These are phyloP conservation scores for Sarcophaga subvicina DNA, from an alignment of 2,888 invertebrate species.

Conservation along the genomic window DNA sequence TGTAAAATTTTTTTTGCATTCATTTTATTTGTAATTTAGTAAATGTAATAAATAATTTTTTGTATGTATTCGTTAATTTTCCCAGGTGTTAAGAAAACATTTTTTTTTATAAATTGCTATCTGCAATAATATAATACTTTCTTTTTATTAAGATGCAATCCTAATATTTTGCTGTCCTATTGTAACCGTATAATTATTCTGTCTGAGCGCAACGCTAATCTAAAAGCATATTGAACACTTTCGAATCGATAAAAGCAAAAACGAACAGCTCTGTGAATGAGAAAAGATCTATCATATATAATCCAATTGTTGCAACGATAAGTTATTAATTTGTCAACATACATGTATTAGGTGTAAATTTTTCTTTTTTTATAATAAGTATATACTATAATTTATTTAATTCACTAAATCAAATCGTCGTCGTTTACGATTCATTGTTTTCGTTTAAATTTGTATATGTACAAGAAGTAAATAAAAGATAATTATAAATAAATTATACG, in stretches of 20 bases:
- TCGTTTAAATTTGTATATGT: constrained; percentile 57
- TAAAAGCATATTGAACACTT: no score
- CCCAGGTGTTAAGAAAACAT: no score
- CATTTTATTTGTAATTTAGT: no score
- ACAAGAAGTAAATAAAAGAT: constrained; percentile 42
- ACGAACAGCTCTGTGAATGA: not conserved
- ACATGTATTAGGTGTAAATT: constrained; percentile 59
- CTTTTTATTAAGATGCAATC: no score
- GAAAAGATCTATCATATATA: not conserved
- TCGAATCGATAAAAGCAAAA: not conserved
- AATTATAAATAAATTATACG: constrained; percentile 30
- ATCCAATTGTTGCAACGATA: not conserved
- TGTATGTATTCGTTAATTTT: no score
- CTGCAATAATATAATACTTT: no score
- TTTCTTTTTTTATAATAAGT: constrained; percentile 6
- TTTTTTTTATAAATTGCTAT: no score
- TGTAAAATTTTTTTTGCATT: no score
- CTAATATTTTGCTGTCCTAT: no score
- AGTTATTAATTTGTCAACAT: constrained; percentile 24
- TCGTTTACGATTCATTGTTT: constrained; percentile 50
- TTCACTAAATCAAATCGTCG: constrained; percentile 32
- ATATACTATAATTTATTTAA: constrained; percentile 17
- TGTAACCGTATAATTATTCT: no score
- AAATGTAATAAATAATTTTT: no score
- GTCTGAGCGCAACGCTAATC: no score